A percentile compares a stretch with the other conserved stretches of the same genome.
Evolutionary conservation across 2,113 vertebrate genomes (phyloP).

Genomic region (Leucopsar rothschildi): DNA sequence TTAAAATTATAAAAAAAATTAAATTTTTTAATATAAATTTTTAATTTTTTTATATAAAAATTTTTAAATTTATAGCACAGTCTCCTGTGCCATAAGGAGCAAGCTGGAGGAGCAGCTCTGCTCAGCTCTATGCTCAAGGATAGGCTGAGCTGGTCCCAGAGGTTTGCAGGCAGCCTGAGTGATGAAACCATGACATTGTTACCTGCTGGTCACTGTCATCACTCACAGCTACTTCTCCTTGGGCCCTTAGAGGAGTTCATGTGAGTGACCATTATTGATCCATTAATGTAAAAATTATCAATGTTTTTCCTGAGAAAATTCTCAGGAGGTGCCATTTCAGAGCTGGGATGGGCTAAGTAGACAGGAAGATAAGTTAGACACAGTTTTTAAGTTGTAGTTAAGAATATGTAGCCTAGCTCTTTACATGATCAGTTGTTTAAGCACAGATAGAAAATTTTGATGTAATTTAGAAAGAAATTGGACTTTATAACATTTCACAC

Average conservation of each 20-base stretch:
- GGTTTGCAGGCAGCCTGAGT: neutral
- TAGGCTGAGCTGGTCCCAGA: neutral
- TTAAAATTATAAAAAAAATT: neutral
- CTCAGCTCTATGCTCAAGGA: accelerated
- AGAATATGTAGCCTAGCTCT: neutral
- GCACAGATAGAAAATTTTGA: neutral
- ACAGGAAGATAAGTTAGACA: neutral
- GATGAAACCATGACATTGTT: neutral
- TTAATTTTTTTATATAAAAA: too few relatives aligned
- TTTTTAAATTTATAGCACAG: too few relatives aligned
- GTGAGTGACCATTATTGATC: neutral
- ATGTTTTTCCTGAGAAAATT: neutral
- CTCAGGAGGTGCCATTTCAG: neutral
- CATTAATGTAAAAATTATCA: neutral
- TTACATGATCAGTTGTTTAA: neutral
- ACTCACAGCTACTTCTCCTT: neutral
- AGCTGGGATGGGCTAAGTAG: neutral
- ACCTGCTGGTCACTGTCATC: neutral
- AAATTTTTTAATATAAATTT: too few relatives aligned
- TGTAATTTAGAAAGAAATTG: neutral
- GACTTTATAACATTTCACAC: neutral
- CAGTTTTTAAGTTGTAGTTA: neutral
- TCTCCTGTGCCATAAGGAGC: neutral
- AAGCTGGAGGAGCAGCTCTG: neutral
- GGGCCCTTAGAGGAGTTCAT: neutral